phyloP scores from a whole-genome alignment of 1,140 invertebrate genomes.

The Sweltsa coloradensis region DNA sequence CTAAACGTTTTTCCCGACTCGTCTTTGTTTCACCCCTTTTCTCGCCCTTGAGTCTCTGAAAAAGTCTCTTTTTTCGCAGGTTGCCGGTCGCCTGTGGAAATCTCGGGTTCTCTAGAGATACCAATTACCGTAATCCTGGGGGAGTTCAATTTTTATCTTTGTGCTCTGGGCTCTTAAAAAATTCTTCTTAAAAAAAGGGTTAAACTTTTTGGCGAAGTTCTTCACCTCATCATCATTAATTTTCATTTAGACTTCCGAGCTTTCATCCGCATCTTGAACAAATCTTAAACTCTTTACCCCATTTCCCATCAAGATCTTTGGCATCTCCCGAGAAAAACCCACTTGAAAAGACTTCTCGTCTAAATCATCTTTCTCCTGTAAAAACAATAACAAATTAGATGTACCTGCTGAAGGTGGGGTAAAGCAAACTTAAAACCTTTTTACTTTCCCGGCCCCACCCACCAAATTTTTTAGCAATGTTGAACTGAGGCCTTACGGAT shows the following conservation, averaged over 20 bases:
- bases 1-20: no score
- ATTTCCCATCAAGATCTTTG: conserved; percentile 48
- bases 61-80: no score
- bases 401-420: no score
- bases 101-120: no score
- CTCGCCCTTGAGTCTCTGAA: no score
- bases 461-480: no score
- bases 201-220: conserved; percentile 13
- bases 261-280: conserved; percentile 16
- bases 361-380: conserved; percentile 60
- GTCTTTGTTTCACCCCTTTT: no score
- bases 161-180: conserved; percentile 1
- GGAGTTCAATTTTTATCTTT: conserved; percentile 7
- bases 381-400: conserved; percentile 18
- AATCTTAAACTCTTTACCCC: conserved; percentile 28
- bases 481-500: no score
- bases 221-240: conserved; percentile 21
- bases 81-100: no score
- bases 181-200: conserved; percentile 15
- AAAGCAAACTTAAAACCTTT: no score
- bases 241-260: conserved; percentile 9
- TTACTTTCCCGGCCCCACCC: no score
- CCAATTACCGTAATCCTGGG: no score
- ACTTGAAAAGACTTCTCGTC: conserved; percentile 84
- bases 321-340: conserved; percentile 79